These are phyloP conservation scores for Trachelus tabidus DNA, from an alignment of 2,888 invertebrate genomes.

Conservation along the genomic window DNA sequence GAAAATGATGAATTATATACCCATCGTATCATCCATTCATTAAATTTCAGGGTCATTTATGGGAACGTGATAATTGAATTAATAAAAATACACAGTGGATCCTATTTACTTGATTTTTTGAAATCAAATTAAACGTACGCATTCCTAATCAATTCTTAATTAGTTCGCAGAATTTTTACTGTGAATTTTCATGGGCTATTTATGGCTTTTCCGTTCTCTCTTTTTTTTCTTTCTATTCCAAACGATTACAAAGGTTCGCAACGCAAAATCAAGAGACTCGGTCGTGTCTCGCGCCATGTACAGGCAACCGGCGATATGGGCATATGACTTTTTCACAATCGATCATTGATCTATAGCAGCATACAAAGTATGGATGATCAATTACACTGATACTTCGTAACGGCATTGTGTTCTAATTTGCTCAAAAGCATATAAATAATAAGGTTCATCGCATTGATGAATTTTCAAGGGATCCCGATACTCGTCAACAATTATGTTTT, in stretches of 20 bases:
- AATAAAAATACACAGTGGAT: background rate
- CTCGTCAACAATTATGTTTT: background rate
- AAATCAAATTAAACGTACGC: background rate
- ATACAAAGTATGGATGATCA: background rate
- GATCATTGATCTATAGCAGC: background rate
- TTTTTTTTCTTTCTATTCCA: background rate
- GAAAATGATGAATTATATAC: background rate
- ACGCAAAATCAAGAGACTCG: background rate
- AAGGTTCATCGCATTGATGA: background rate
- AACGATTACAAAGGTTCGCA: background rate
- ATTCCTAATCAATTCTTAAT: background rate
- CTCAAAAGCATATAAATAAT: background rate
- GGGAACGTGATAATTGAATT: background rate
- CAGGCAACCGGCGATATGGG: no score
- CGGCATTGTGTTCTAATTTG: background rate
- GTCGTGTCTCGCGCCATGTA: no score
- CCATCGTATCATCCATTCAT: background rate
- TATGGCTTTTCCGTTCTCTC: background rate
- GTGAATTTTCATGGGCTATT: background rate
- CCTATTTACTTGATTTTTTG: background rate
- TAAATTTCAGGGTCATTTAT: background rate
- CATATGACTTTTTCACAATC: background rate
- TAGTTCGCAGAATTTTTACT: background rate
- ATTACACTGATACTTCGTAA: background rate
- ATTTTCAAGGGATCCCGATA: background rate